Evolutionary conservation across 2,797 vertebrate species (phyloP).

Genomic region (Coccyzus lansbergi): DNA sequence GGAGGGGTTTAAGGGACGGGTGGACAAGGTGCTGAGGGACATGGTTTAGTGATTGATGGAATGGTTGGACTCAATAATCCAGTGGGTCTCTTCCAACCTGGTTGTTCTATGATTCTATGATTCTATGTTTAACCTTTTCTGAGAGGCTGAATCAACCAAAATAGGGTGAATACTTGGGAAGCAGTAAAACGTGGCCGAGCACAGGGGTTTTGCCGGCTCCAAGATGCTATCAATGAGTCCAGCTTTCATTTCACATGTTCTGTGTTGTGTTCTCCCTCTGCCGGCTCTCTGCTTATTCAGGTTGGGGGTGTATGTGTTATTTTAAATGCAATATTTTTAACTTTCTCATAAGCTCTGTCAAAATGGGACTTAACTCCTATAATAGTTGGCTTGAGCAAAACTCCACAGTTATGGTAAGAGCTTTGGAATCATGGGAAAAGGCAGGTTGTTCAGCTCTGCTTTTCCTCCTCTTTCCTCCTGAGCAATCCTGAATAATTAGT

Average conservation of each 20-base stretch:
- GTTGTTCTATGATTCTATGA: too few species aligned
- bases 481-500: not conserved
- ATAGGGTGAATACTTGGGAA: not conserved
- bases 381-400: slow-evolving; percentile 16
- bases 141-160: not conserved
- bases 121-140: not conserved
- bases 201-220: not conserved
- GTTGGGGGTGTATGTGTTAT: not conserved
- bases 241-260: not conserved
- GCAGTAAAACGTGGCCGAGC: not conserved
- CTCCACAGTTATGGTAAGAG: not conserved
- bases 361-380: slow-evolving; percentile 3
- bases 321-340: not conserved
- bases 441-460: not conserved
- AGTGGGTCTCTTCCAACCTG: too few species aligned
- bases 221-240: not conserved
- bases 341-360: not conserved
- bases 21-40: too few species aligned
- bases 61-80: too few species aligned
- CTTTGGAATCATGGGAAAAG: not conserved
- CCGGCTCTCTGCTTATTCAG: not conserved
- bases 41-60: too few species aligned
- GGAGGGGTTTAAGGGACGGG: too few species aligned
- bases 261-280: not conserved
- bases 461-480: not conserved